Percentiles rank a stretch among this genome's conserved stretches.
Conservation (phyloP, 2,113 vertebrate genomes). For the Hylia prasina region DNA sequence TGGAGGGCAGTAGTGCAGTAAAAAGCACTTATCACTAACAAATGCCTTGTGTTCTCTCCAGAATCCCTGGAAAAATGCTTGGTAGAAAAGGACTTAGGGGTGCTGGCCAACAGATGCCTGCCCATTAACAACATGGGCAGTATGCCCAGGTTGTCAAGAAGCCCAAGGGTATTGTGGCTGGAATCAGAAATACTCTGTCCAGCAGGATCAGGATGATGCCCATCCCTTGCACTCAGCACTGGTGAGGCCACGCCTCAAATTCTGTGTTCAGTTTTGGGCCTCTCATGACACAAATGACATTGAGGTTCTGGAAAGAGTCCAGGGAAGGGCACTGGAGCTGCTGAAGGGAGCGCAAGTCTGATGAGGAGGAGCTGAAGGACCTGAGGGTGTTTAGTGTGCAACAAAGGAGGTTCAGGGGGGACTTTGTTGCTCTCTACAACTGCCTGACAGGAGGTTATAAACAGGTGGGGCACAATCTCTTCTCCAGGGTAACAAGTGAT, state of each 20-base stretch:
- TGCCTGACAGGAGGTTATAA: not conserved
- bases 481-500: not conserved
- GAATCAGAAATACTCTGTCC: not conserved
- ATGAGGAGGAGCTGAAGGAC: not conserved
- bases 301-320: not conserved
- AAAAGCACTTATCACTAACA: not conserved
- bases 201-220: not conserved
- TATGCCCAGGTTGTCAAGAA: not conserved
- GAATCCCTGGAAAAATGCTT: not conserved
- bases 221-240: not conserved
- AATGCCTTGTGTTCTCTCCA: not conserved
- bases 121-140: not conserved
- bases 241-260: not conserved
- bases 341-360: not conserved
- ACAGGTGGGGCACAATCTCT: not conserved
- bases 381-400: not conserved
- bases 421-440: not conserved
- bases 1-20: not conserved
- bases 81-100: not conserved
- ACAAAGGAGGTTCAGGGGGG: not conserved
- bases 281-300: not conserved
- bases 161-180: rapidly evolving
- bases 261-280: not conserved
- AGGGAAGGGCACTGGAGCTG: not conserved
- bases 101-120: rapidly evolving